phyloP scores from a whole-genome alignment of 2,797 vertebrate species.

The Oreortyx pictus region DNA sequence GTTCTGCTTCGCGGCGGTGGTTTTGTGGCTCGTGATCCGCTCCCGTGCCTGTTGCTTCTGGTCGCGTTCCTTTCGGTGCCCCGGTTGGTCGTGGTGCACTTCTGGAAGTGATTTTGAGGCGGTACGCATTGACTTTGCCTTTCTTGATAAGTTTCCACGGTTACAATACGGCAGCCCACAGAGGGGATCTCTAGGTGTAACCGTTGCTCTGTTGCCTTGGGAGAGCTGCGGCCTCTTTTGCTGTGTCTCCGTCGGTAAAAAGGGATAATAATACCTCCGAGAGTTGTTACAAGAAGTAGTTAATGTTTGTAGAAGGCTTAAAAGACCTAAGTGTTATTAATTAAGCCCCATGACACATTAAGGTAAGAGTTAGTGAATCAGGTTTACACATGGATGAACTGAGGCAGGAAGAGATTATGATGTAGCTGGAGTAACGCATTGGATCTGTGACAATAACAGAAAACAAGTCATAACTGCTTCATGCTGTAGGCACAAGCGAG shows the following conservation, averaged over 20 bases:
- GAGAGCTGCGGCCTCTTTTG: conserved; percentile 31
- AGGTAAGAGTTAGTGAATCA: conserved; percentile 51
- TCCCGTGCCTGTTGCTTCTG: neutral
- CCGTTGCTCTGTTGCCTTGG: conserved; percentile 25
- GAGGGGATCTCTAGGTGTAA: neutral
- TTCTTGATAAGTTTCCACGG: neutral
- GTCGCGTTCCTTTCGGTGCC: neutral
- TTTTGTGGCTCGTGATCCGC: neutral
- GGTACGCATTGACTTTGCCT: neutral
- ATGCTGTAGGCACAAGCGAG: conserved; percentile 48
- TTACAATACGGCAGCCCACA: neutral
- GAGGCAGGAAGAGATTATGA: conserved; percentile 53
- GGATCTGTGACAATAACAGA: conserved; percentile 58
- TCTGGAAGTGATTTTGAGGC: neutral
- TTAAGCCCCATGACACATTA: conserved; percentile 66
- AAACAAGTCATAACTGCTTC: conserved; percentile 67
- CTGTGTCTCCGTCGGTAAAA: conserved; percentile 41
- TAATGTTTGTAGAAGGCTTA: conserved; percentile 66
- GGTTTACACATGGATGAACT: conserved; percentile 55
- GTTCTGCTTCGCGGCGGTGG: rapidly evolving
- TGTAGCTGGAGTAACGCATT: conserved; percentile 41
- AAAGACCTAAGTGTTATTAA: conserved; percentile 65
- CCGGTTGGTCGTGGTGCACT: neutral
- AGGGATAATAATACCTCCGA: conserved; percentile 62
- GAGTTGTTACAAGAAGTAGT: conserved; percentile 61